phyloP scores from a whole-genome alignment of 2,113 vertebrate genomes.

The Delphinus delphis region DNA sequence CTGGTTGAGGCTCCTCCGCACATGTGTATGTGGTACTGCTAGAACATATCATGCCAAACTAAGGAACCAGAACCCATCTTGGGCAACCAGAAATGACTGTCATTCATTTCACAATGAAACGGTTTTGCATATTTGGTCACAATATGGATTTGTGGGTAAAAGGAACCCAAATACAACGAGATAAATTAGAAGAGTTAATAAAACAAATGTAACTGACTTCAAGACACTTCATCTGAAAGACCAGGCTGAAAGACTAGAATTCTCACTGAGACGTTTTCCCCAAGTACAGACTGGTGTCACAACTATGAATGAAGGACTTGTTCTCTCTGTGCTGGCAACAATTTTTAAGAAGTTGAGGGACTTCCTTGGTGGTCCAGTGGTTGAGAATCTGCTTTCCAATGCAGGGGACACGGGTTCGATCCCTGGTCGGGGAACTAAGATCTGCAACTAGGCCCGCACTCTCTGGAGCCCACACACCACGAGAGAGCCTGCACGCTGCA shows the following conservation, averaged over 20 bases:
- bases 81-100: not conserved
- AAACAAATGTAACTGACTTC: conserved; percentile 59
- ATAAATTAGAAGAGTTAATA: conserved; percentile 11
- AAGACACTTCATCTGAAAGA: conserved; percentile 56
- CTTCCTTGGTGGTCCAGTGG: too few species aligned
- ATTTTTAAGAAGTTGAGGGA: conserved; percentile 52
- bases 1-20: not conserved
- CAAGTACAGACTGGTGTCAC: conserved; percentile 58
- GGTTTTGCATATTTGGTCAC: not conserved
- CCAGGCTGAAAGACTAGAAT: conserved; percentile 54
- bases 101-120: not conserved
- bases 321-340: not conserved
- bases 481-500: too few species aligned
- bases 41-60: not conserved
- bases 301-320: conserved; percentile 56
- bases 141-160: conserved; percentile 18
- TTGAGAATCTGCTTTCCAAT: too few species aligned
- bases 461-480: too few species aligned
- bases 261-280: conserved; percentile 53
- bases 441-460: too few species aligned
- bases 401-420: too few species aligned
- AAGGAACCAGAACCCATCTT: not conserved
- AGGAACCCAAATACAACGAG: not conserved
- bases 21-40: not conserved
- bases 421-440: too few species aligned